phyloP scores from a whole-genome alignment of 2,113 vertebrate species.

The Pyrgilauda ruficollis region DNA sequence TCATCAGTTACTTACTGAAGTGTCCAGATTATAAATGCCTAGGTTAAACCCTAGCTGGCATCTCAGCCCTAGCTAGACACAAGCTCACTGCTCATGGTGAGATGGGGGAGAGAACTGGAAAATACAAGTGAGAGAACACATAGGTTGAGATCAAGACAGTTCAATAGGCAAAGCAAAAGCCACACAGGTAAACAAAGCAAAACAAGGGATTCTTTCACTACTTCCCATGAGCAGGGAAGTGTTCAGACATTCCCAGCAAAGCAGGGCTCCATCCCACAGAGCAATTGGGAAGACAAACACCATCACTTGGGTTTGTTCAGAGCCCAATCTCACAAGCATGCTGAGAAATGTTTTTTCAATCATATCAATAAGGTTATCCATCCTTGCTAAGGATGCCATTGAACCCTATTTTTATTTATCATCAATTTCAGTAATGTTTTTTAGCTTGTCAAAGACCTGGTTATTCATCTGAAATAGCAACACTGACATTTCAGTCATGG shows the following conservation, averaged over 20 bases:
- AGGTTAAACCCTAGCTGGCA: not conserved
- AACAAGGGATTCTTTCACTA: not conserved
- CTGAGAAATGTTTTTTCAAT: not conserved
- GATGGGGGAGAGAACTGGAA: not conserved
- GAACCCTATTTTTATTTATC: not conserved
- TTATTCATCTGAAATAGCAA: not conserved
- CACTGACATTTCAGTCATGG: not conserved
- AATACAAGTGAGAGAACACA: not conserved
- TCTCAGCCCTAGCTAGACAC: not conserved
- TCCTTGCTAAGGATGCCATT: not conserved
- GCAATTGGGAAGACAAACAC: not conserved
- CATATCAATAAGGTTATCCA: not conserved
- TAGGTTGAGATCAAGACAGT: not conserved
- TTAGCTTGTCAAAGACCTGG: not conserved
- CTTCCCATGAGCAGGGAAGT: not conserved
- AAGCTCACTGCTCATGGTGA: not conserved
- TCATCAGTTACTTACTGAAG: not conserved
- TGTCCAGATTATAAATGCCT: not conserved
- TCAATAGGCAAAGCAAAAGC: not conserved
- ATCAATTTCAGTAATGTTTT: not conserved
- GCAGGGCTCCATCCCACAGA: rapidly evolving
- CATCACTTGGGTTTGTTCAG: not conserved
- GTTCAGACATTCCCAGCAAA: not conserved
- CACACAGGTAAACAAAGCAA: rapidly evolving
- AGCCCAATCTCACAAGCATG: rapidly evolving